Percentiles rank a stretch among this genome's conserved stretches.
Evolutionary conservation across 2,888 invertebrate genomes (phyloP).

Genomic region (Sesamia inferens): DNA sequence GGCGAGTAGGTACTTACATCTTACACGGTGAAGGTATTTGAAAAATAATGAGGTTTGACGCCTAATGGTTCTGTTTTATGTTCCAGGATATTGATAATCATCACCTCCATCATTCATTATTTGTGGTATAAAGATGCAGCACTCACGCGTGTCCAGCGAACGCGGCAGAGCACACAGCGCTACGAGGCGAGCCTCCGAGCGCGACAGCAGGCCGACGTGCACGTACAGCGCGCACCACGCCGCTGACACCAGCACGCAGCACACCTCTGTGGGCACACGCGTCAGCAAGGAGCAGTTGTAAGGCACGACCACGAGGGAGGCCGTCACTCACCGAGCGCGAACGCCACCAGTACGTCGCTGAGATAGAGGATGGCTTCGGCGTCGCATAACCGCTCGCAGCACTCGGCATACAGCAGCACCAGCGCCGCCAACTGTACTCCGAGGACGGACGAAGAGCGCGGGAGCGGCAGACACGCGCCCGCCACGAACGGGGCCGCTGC

Average conservation of each 20-base stretch:
- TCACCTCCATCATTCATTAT: not conserved
- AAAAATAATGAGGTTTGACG: not conserved
- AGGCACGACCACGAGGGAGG: not conserved
- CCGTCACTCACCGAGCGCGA: slow-evolving; percentile 63
- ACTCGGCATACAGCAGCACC: slow-evolving; percentile 77
- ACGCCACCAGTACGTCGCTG: slow-evolving; percentile 61
- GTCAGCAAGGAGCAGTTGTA: not conserved
- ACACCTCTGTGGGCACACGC: slow-evolving; percentile 55
- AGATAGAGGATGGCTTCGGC: slow-evolving; percentile 74
- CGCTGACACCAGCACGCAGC: slow-evolving; percentile 69
- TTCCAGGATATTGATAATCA: not conserved
- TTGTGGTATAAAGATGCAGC: not conserved
- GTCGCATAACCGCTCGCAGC: slow-evolving; percentile 74
- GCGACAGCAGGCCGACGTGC: slow-evolving; percentile 70
- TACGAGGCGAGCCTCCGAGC: slow-evolving; percentile 68
- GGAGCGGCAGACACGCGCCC: slow-evolving; percentile 59
- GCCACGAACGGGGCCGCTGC: slow-evolving; percentile 69
- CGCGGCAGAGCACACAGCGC: slow-evolving; percentile 73
- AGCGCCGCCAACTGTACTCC: slow-evolving; percentile 69
- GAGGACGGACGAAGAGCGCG: slow-evolving; percentile 52
- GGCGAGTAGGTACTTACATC: not conserved
- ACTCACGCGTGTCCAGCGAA: slow-evolving; percentile 55
- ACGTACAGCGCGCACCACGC: slow-evolving; percentile 71
- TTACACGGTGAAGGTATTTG: not conserved
- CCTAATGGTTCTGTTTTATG: not conserved